A percentile compares a stretch with the other conserved stretches of the same genome.
Evolutionary conservation across 2,888 invertebrate species (phyloP).

Genomic region (Zygogramma bicolorata): DNA sequence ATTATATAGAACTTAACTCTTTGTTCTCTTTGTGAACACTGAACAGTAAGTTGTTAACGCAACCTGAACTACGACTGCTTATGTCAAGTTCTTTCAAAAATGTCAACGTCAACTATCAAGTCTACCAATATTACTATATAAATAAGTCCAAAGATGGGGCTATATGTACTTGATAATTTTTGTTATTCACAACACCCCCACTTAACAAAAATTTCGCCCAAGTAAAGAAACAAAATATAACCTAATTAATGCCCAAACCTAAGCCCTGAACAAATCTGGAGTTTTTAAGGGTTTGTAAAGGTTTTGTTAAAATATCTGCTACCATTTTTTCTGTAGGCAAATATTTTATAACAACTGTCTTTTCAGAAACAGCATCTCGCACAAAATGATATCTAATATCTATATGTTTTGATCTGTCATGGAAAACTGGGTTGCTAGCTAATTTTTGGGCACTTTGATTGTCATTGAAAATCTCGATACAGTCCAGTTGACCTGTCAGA

Average conservation of each 20-base stretch:
- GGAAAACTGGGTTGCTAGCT: no score
- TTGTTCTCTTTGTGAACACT: no score
- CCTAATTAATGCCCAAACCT: slow-evolving; percentile 7
- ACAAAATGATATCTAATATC: slow-evolving; percentile 40
- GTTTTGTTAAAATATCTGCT: slow-evolving; percentile 32
- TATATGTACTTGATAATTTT: no score
- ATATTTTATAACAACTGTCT: slow-evolving; percentile 27
- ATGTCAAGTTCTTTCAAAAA: no score
- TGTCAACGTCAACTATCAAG: no score
- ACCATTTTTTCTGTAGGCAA: slow-evolving; percentile 30
- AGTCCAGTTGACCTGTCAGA: slow-evolving; percentile 17
- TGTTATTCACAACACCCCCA: slow-evolving; percentile 19
- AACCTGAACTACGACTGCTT: no score
- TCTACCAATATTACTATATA: no score
- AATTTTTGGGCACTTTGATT: slow-evolving; percentile 35
- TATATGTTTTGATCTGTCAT: slow-evolving; percentile 37
- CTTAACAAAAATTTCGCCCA: slow-evolving; percentile 10
- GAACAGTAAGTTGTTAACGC: no score
- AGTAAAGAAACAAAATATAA: no score
- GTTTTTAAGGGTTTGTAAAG: slow-evolving; percentile 17
- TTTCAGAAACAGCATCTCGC: slow-evolving; percentile 30
- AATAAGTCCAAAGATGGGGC: no score
- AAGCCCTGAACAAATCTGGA: slow-evolving; percentile 18
- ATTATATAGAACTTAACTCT: no score
- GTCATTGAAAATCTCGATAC: slow-evolving; percentile 29